Evolutionary conservation across 2,113 vertebrate species (phyloP), one percentile per base, ranked within the genome.

Genomic region (Capra hircus): DNA sequence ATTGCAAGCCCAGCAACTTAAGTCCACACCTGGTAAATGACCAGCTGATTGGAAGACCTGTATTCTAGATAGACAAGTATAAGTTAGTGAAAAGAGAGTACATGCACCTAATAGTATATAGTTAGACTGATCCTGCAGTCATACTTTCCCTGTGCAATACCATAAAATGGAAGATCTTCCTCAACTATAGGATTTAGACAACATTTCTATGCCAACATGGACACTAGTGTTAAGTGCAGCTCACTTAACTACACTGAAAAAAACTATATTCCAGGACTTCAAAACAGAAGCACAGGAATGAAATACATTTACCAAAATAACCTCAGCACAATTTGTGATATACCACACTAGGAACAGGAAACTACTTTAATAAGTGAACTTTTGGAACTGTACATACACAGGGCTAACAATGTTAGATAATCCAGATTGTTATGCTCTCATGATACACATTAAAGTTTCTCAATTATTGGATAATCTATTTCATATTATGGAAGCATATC

Each of bases 41-140:
- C 98, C 98, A 98, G 99, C 98, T 99, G 99, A 98, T 98, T 99
- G 99, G 99, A 99, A 99, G 99, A 99, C 99, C 99, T 99, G 99
- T 99, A 99, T 98, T 98, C 99, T 99, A 99, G 98, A 98, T 12
- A 98, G 98, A 99, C 98, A 98, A 98, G 98, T 98, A 98, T 98
- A 99, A 99, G 98, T 99, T 99, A 99, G 98, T 98, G 99, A 99
- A 98, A 98, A 98, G 98, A 99, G 98, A 98, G 97, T 90, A 97
- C 99, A 98, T 98, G 99, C 98, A 99, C 98, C 98, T 99, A 98
- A 97, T 83, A 92, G 96, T 98, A 98, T 94, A 99, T 94, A 99
- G 98, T 98, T 94, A 98, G 99, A 99, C 99, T 99, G 99, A 99
- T 99, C 99, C 99, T 99, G 99, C 99, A 99, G 99, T 99, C 99